Evolutionary conservation across 2,888 invertebrate species (phyloP).

Genomic region (Phaonia tiefii): DNA sequence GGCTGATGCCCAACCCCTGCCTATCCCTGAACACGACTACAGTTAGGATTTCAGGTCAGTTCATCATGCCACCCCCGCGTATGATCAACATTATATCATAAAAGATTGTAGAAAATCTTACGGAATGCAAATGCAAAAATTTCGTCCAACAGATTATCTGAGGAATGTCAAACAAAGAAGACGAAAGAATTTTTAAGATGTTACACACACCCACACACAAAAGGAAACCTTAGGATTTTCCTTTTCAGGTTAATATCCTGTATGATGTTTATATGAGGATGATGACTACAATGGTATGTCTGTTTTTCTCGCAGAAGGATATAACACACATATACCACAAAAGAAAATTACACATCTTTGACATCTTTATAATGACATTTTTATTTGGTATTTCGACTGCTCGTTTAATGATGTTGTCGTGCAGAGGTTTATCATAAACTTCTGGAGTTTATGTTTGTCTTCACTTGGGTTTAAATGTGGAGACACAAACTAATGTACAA

Average conservation of each 20-base stretch:
- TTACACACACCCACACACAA: background rate
- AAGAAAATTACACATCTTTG: conserved; percentile 2
- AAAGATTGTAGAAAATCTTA: background rate
- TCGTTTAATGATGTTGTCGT: conserved; percentile 56
- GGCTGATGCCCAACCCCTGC: too few species aligned
- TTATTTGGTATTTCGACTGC: conserved; percentile 56
- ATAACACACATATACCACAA: background rate
- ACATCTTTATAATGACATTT: conserved; percentile 48
- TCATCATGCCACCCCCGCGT: too few species aligned
- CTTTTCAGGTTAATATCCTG: background rate
- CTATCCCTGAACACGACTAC: too few species aligned
- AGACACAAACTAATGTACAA: too few species aligned
- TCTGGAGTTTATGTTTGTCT: background rate
- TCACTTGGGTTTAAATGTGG: too few species aligned
- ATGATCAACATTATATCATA: too few species aligned
- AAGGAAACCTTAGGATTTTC: too few species aligned
- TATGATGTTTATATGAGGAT: background rate
- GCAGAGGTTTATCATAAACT: conserved; percentile 12
- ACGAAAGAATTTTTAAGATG: conserved; percentile 31
- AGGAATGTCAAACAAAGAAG: conserved; percentile 48
- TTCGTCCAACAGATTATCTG: conserved; percentile 39
- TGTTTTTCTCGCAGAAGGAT: background rate
- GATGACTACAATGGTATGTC: background rate
- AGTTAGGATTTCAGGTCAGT: too few species aligned
- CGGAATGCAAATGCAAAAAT: conserved; percentile 27